phyloP scores from a whole-genome alignment of 2,888 invertebrate genomes.

The Callyntrura guangdongensis region DNA sequence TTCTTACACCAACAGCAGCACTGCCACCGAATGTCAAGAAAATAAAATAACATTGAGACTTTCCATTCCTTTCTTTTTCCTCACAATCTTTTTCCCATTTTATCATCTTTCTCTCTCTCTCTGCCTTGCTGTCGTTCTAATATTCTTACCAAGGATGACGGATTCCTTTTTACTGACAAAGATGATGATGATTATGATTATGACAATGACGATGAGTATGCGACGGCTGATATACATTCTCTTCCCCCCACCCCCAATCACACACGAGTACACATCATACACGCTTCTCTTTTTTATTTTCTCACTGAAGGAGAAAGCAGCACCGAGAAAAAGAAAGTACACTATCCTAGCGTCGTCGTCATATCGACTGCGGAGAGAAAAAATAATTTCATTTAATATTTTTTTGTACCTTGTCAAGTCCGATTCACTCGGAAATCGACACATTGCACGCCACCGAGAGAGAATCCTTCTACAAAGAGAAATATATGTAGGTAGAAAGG shows the following conservation, averaged over 20 bases:
- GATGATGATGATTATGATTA: no score
- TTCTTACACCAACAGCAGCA: background rate
- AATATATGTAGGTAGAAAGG: no score
- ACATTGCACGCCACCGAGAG: no score
- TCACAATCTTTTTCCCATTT: constrained; percentile 20
- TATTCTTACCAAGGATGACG: background rate
- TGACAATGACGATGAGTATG: no score
- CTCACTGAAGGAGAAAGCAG: background rate
- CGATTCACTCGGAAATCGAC: background rate
- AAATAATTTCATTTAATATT: constrained; percentile 13
- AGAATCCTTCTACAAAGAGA: no score
- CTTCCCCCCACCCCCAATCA: no score
- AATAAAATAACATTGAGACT: constrained; percentile 62
- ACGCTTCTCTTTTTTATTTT: background rate
- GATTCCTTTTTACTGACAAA: background rate
- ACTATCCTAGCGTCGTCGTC: no score
- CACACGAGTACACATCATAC: background rate
- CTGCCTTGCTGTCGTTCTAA: no score
- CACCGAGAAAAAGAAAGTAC: constrained; percentile 11
- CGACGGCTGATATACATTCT: background rate
- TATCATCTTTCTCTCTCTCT: background rate
- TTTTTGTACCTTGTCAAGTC: background rate
- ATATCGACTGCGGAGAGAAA: no score
- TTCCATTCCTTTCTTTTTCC: constrained; percentile 27
- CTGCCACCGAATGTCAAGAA: constrained; percentile 66